phyloP scores from a whole-genome alignment of 1,140 invertebrate species.

The Dermatophagoides farinae region DNA sequence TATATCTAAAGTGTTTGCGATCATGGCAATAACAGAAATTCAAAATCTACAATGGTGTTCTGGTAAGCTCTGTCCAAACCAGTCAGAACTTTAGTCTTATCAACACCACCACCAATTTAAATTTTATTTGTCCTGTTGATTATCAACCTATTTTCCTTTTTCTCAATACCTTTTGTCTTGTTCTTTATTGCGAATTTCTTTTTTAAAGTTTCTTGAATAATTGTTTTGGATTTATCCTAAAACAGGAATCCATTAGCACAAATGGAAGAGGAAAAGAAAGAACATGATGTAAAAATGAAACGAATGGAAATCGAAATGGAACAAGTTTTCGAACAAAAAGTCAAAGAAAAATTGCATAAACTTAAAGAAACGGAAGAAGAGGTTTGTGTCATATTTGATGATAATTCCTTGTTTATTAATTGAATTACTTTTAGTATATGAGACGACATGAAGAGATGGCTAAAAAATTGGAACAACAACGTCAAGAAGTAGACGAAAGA shows the following conservation, averaged over 20 bases:
- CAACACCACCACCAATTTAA: not conserved
- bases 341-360: slow-evolving; percentile 77
- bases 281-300: slow-evolving; percentile 85
- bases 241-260: slow-evolving; percentile 80
- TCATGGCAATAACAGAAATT: not conserved
- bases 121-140: no score
- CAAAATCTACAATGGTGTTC: slow-evolving; percentile 3
- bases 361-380: slow-evolving; percentile 77
- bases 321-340: slow-evolving; percentile 73
- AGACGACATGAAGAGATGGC: slow-evolving; percentile 45
- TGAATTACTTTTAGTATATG: slow-evolving; percentile 31
- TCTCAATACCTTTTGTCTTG: not conserved
- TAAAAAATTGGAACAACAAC: slow-evolving; percentile 56
- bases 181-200: not conserved
- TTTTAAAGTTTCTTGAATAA: not conserved
- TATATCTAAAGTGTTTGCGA: not conserved
- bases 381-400: slow-evolving; percentile 29
- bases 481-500: slow-evolving; percentile 73
- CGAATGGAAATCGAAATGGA: slow-evolving; percentile 92
- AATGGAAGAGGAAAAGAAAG: slow-evolving; percentile 90
- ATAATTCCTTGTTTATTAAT: not conserved
- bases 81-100: not conserved
- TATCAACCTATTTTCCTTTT: not conserved
- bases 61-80: slow-evolving; percentile 1
- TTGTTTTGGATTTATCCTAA: slow-evolving; percentile 28